These are phyloP conservation scores for Gymnogyps californianus DNA, from an alignment of 2,113 vertebrate species.

Conservation along the genomic window DNA sequence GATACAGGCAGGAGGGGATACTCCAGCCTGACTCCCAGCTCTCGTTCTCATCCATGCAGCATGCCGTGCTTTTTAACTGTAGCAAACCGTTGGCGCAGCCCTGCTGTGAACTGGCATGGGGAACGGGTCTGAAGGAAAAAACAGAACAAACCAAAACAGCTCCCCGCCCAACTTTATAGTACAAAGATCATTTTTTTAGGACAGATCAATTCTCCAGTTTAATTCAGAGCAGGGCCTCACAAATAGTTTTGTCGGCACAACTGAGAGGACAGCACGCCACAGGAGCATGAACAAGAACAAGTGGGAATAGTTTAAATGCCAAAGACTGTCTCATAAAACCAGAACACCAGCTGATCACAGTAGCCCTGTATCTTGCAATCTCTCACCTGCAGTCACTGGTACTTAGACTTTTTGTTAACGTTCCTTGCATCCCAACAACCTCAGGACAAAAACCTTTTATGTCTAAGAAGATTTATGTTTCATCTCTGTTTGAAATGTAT, in stretches of 20 bases:
- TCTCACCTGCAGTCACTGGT: neutral
- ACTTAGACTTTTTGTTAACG: neutral
- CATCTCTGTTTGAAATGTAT: neutral
- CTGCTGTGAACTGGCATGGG: neutral
- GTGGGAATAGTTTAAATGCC: neutral
- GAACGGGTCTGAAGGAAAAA: neutral
- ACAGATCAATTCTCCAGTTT: neutral
- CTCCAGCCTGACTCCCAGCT: neutral
- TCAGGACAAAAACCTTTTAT: neutral
- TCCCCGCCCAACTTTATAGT: neutral
- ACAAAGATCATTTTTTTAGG: neutral
- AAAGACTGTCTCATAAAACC: neutral
- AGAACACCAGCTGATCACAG: neutral
- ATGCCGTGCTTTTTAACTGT: neutral
- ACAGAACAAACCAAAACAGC: neutral
- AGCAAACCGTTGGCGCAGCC: neutral
- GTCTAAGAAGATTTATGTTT: neutral
- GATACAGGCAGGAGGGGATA: neutral
- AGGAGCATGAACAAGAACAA: neutral
- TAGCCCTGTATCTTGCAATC: neutral
- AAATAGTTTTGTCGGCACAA: neutral
- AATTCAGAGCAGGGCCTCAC: neutral
- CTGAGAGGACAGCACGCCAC: neutral
- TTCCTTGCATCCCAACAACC: neutral
- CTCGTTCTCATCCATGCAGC: neutral